Conservation (phyloP, 2,888 invertebrate species). For the Lymantria monacha region DNA sequence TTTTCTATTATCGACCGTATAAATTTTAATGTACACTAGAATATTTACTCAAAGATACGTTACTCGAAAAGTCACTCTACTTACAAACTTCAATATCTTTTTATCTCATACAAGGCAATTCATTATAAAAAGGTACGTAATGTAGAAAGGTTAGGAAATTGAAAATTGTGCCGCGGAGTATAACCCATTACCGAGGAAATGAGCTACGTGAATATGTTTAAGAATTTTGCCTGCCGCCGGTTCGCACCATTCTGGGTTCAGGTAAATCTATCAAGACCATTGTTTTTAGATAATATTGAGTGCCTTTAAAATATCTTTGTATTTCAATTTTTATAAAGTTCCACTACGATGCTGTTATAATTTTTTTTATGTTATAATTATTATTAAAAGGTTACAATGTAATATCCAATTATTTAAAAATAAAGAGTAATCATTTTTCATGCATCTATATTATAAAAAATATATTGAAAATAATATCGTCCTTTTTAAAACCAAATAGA, state of each 20-base stretch:
- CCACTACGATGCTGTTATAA: too few species aligned
- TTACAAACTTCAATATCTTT: constrained; percentile 24
- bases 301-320: constrained; percentile 17
- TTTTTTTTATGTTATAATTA: too few species aligned
- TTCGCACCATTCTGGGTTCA: constrained; percentile 12
- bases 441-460: too few species aligned
- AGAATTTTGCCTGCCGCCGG: constrained; percentile 49
- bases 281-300: constrained; percentile 25
- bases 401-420: too few species aligned
- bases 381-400: too few species aligned
- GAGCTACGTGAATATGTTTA: constrained; percentile 76
- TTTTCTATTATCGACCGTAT: too few species aligned
- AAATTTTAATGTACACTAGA: too few species aligned
- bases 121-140: constrained; percentile 59
- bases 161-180: constrained; percentile 78
- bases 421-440: too few species aligned
- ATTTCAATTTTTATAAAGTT: background rate
- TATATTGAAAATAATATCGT: too few species aligned
- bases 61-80: constrained; percentile 1
- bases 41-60: too few species aligned
- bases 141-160: constrained; percentile 75
- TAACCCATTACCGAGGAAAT: constrained; percentile 79
- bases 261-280: constrained; percentile 24
- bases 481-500: too few species aligned
- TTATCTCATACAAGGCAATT: constrained; percentile 46